A percentile compares a stretch with the other conserved stretches of the same genome.
Evolutionary conservation across 2,888 invertebrate genomes (phyloP).

Genomic region (Raillietiella orientalis): DNA sequence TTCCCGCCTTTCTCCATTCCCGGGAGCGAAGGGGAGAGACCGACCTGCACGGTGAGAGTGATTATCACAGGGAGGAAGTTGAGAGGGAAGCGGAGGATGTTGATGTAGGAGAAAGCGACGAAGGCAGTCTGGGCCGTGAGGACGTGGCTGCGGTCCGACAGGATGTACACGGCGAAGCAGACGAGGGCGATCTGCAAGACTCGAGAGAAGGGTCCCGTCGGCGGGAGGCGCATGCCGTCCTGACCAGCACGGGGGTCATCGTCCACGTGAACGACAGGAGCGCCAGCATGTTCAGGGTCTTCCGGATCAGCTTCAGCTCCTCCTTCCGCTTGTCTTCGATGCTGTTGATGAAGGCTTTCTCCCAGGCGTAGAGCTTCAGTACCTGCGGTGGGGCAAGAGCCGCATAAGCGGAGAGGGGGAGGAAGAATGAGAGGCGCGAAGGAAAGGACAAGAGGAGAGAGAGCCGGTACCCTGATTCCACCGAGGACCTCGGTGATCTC

Average conservation of each 20-base stretch:
- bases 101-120: conserved; percentile 7
- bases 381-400: conserved; percentile 7
- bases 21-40: too few species aligned
- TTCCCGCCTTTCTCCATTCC: too few species aligned
- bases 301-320: conserved; percentile 15
- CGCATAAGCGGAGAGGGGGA: too few species aligned
- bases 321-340: conserved; percentile 14
- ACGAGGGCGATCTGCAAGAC: conserved; percentile 13
- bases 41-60: conserved; percentile 4
- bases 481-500: conserved; percentile 14
- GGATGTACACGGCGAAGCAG: conserved; percentile 18
- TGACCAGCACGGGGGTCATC: not conserved
- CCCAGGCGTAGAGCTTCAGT: conserved; percentile 12
- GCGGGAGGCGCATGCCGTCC: not conserved
- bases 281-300: not conserved
- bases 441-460: not conserved
- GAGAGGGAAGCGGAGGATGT: conserved; percentile 17
- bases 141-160: conserved; percentile 9
- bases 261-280: not conserved
- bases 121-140: conserved; percentile 8
- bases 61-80: conserved; percentile 11
- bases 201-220: too few species aligned
- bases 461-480: conserved; percentile 12
- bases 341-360: conserved; percentile 13
- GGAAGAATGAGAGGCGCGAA: too few species aligned